phyloP scores from a whole-genome alignment of 2,113 vertebrate species.

The Rhinoderma darwinii region DNA sequence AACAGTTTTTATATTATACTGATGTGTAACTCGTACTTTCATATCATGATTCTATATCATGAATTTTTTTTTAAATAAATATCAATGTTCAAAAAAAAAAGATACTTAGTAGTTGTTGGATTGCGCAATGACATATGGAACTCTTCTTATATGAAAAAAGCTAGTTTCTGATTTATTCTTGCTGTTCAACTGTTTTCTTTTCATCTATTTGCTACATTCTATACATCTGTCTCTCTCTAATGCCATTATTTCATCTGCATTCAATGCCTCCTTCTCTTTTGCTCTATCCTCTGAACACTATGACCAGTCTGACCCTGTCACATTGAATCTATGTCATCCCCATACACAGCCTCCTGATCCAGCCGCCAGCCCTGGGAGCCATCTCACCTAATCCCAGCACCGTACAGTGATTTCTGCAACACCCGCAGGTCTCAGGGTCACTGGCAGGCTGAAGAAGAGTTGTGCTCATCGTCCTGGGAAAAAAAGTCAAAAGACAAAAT shows the following conservation, averaged over 20 bases:
- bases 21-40: no score
- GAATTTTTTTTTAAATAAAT: no score
- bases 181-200: conserved; percentile 18
- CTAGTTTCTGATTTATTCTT: neutral
- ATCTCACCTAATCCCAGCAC: conserved; percentile 53
- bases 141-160: neutral
- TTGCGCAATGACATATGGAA: neutral
- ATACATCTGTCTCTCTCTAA: neutral
- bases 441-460: conserved; percentile 32
- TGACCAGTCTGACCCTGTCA: conserved; percentile 57
- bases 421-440: conserved; percentile 50
- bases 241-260: neutral
- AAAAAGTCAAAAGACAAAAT: conserved; percentile 32
- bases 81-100: no score
- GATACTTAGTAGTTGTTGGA: neutral
- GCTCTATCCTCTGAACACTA: conserved; percentile 42
- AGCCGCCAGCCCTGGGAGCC: conserved; percentile 54
- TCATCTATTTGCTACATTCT: neutral
- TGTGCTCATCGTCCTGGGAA: conserved; percentile 36
- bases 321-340: conserved; percentile 53
- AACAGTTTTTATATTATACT: no score
- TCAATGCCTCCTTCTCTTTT: neutral
- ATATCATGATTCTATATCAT: no score
- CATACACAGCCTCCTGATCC: conserved; percentile 48
- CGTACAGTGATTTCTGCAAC: conserved; percentile 53